Evolutionary conservation across 2,113 vertebrate genomes (phyloP).

Genomic region (Megalops atlanticus): DNA sequence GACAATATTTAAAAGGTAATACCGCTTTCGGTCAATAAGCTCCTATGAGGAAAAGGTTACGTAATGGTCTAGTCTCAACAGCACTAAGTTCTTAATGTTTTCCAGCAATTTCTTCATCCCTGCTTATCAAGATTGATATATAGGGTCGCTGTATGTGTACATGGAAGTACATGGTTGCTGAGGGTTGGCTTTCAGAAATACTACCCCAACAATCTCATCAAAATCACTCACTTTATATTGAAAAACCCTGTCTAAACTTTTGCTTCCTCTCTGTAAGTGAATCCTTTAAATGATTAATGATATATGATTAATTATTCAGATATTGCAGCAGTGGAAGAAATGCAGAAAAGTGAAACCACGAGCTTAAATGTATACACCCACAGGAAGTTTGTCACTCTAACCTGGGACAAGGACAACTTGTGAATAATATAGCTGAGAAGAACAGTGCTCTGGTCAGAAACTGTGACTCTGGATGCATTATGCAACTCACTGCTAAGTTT

Average conservation of each 20-base stretch:
- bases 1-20: neutral
- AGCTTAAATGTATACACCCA: slow-evolving; percentile 33
- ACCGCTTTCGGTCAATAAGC: slow-evolving; percentile 2
- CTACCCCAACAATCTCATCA: neutral
- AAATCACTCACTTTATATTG: slow-evolving; percentile 10
- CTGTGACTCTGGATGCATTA: neutral
- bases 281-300: slow-evolving; percentile 65
- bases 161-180: neutral
- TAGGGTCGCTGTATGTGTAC: neutral
- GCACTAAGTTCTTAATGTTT: neutral
- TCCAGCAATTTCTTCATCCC: neutral
- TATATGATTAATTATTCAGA: slow-evolving; percentile 69
- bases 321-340: slow-evolving; percentile 49
- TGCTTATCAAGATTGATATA: neutral
- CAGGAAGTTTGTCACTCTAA: slow-evolving; percentile 3
- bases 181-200: neutral
- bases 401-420: neutral
- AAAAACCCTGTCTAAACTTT: slow-evolving; percentile 52
- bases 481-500: neutral
- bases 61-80: neutral
- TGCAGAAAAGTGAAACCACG: slow-evolving; percentile 41
- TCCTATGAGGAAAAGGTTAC: neutral
- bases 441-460: neutral
- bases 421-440: neutral
- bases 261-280: slow-evolving; percentile 41